Base-by-base conservation (phyloP, 2,888 invertebrate genomes). In the Diaphora mendica region DNA sequence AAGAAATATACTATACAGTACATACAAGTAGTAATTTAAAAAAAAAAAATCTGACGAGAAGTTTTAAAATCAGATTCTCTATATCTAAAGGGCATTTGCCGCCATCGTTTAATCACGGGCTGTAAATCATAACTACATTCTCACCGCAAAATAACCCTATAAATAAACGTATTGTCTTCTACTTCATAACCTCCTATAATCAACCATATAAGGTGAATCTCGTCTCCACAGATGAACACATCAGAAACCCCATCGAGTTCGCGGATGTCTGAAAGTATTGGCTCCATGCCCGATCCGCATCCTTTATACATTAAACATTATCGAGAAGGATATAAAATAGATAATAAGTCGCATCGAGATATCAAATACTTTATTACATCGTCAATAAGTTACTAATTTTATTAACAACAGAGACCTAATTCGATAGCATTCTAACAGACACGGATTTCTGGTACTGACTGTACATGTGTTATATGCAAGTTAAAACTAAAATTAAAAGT, bases 301-400 rank as follows among this genome's bases (percentile, higher is more conserved):
- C 77, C 77, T 78, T 78, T 68, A 84, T 84, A 83, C 80, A 84
- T 84, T 73, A 82, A 74, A 84, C 82, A 84, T 84, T 77, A 82
- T 74, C 44, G 5, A 78, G 79, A 76, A 82, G 84, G 84, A 83
- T 83, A 82, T 82, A 78, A 82, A 81, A 83, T 80, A 77, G 78
- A 80, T 81, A 81, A 82, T 81, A 83, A 79, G 79, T 80, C 75
- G 74, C 62, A 26, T 59, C 55, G 42, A 68, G 59, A 64, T 44
- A 51, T 70, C 71, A 64, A 64, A 71, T 55, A 71, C 65, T 71
- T 74, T 68, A 74, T 74, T 48, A 35, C 66, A 48, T 59, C 39
- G 59, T 44, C 68, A 26, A 70, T 70, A 66, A 66, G 3, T 59
- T 64, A n/a, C 15, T 64, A 64, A 39, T 69, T 70, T 70, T 74